Evolutionary conservation across 2,888 invertebrate species (phyloP).

Genomic region (Drosophila macrospina): DNA sequence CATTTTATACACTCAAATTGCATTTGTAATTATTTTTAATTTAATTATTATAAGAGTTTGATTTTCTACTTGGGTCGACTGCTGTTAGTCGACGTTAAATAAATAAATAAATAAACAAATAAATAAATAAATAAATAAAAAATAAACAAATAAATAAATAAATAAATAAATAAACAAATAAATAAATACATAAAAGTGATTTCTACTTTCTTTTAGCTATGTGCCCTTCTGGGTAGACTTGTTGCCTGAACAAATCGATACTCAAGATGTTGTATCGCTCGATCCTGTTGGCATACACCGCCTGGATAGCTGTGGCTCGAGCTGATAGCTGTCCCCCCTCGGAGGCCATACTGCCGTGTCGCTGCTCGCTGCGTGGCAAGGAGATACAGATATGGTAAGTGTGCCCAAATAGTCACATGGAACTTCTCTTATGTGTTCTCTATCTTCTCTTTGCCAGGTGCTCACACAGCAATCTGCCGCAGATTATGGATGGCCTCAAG

Average conservation of each 20-base stretch:
- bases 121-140: too few species aligned
- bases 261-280: slow-evolving; percentile 58
- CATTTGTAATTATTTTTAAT: too few species aligned
- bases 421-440: too few species aligned
- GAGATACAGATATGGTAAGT: slow-evolving; percentile 94
- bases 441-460: slow-evolving; percentile 89
- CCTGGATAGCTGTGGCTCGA: slow-evolving; percentile 29
- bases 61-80: too few species aligned
- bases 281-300: slow-evolving; percentile 46
- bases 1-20: too few species aligned
- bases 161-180: too few species aligned
- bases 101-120: too few species aligned
- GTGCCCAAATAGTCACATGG: accelerated
- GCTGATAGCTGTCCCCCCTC: slow-evolving; percentile 89
- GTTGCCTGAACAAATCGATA: slow-evolving; percentile 36
- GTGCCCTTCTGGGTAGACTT: slow-evolving; percentile 22
- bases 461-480: slow-evolving; percentile 94
- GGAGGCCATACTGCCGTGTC: slow-evolving; percentile 92
- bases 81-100: too few species aligned
- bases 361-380: slow-evolving; percentile 91
- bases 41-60: too few species aligned
- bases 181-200: too few species aligned
- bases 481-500: slow-evolving; percentile 91
- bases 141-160: too few species aligned
- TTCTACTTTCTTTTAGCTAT: slow-evolving; percentile 50